phyloP scores from a whole-genome alignment of 2,113 vertebrate genomes.

The Paracanthobrama guichenoti region DNA sequence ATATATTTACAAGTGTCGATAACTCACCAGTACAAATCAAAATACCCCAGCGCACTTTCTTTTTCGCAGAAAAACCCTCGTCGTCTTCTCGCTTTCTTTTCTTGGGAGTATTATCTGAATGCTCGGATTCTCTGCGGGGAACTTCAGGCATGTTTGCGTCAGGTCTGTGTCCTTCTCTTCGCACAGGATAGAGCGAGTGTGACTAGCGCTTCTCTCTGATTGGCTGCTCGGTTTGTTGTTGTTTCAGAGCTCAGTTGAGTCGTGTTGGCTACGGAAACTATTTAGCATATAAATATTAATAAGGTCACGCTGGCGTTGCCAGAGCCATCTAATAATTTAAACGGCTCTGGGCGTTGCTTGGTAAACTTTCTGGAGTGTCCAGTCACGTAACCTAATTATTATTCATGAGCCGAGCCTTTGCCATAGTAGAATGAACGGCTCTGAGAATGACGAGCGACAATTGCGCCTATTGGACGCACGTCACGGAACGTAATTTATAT shows the following conservation, averaged over 20 bases:
- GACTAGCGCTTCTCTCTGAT: constrained; percentile 25
- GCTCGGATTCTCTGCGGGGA: constrained; percentile 64
- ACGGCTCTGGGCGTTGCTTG: background rate
- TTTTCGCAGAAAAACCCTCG: constrained; percentile 73
- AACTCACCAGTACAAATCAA: constrained; percentile 94
- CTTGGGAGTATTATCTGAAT: constrained; percentile 56
- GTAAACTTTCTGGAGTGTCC: background rate
- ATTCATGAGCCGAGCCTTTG: background rate
- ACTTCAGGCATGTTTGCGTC: constrained; percentile 74
- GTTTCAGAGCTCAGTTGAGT: background rate
- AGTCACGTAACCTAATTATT: background rate
- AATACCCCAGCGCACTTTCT: constrained; percentile 87
- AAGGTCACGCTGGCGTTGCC: background rate
- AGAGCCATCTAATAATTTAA: too few species aligned
- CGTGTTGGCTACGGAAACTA: background rate
- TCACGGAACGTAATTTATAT: background rate
- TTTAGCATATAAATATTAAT: background rate
- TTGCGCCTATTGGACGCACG: background rate
- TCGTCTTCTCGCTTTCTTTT: constrained; percentile 71
- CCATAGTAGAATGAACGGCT: background rate
- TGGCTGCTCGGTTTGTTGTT: constrained; percentile 58
- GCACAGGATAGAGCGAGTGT: constrained; percentile 33
- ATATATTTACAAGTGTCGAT: background rate
- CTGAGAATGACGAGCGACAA: background rate
- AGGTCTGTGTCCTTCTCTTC: constrained; percentile 47